A percentile compares a stretch with the other conserved stretches of the same genome.
Conservation (phyloP, 2,797 vertebrate genomes). For the Mus spretus region DNA sequence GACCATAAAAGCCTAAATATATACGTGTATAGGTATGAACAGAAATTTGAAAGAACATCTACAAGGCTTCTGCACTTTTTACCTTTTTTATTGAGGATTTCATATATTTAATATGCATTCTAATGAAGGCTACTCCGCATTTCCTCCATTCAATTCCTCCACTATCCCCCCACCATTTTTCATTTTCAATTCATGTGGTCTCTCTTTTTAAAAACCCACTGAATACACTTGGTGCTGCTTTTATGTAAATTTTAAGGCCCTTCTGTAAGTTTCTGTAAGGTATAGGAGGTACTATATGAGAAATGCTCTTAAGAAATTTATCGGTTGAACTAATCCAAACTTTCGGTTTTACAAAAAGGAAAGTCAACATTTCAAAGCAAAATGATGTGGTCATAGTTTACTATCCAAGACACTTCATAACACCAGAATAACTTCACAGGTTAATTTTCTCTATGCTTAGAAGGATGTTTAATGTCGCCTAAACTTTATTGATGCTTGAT, state of each 20-base stretch:
- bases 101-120: too few relatives aligned
- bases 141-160: neutral
- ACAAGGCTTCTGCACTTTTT: neutral
- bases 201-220: neutral
- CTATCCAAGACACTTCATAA: neutral
- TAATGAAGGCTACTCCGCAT: rapidly evolving
- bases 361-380: slow-evolving; percentile 29
- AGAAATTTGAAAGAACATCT: neutral
- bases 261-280: neutral
- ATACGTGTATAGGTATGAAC: neutral
- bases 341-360: neutral
- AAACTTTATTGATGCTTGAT: slow-evolving; percentile 72
- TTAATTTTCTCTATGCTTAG: slow-evolving; percentile 72
- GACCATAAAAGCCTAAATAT: neutral
- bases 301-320: neutral
- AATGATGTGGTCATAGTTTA: neutral
- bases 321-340: neutral
- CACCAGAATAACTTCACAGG: slow-evolving; percentile 10
- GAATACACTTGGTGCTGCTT: neutral
- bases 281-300: neutral
- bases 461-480: slow-evolving; percentile 71
- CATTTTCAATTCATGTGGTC: neutral
- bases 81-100: neutral
- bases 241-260: neutral
- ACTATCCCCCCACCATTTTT: neutral